These are phyloP conservation scores for Latrodectus geometricus DNA, from an alignment of 1,140 invertebrate genomes.

Conservation along the genomic window DNA sequence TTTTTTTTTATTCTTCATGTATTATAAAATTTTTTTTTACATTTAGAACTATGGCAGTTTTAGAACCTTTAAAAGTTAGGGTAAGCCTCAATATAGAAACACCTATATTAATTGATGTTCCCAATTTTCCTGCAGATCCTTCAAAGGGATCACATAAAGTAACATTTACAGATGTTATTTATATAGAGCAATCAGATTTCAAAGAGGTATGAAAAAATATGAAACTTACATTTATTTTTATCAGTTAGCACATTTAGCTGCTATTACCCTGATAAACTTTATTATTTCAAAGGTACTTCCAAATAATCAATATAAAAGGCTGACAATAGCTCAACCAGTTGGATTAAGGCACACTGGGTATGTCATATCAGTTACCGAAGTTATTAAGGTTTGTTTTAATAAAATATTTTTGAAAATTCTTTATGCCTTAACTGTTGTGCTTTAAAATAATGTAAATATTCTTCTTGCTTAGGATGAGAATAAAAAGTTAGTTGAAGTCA, in stretches of 20 bases:
- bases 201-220: conserved; percentile 75
- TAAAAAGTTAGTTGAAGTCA: conserved; percentile 77
- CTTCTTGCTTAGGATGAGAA: conserved; percentile 67
- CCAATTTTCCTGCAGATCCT: conserved; percentile 91
- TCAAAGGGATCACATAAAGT: conserved; percentile 81
- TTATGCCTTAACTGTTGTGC: not conserved
- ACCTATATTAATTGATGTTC: conserved; percentile 76
- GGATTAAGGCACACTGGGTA: conserved; percentile 91
- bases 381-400: conserved; percentile 72
- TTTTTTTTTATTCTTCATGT: not conserved
- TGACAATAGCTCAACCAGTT: conserved; percentile 87
- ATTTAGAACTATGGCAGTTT: conserved; percentile 87
- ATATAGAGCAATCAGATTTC: conserved; percentile 91
- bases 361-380: conserved; percentile 79
- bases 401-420: not conserved
- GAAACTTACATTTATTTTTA: not conserved
- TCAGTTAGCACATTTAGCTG: not conserved
- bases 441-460: not conserved
- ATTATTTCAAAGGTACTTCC: conserved; percentile 36
- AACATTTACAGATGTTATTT: conserved; percentile 81
- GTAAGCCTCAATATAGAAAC: conserved; percentile 82
- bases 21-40: conserved; percentile 58
- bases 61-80: conserved; percentile 91
- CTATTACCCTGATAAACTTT: not conserved
- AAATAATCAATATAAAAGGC: conserved; percentile 89